Conservation (phyloP, 2,797 vertebrate genomes). For the Odontamblyopus rebecca region DNA sequence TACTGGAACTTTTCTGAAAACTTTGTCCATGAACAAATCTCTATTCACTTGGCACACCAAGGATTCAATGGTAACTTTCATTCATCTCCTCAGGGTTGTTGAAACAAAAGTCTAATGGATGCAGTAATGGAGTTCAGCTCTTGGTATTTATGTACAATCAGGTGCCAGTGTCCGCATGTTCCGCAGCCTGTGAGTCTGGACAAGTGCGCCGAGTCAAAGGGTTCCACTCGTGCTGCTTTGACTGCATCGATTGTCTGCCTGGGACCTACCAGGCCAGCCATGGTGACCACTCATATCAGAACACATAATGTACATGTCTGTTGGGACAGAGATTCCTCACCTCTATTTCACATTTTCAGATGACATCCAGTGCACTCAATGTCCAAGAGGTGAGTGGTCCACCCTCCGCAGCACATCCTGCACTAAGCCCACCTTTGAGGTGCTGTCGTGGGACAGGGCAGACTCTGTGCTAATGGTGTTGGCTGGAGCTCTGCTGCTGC, state of each 20-base stretch:
- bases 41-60: conserved; percentile 72
- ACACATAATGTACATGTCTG: not conserved
- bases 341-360: not conserved
- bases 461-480: conserved; percentile 63
- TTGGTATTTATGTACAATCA: conserved; percentile 37
- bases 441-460: conserved; percentile 75
- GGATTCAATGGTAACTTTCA: conserved; percentile 59
- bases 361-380: conserved; percentile 75
- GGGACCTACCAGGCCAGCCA: conserved; percentile 78
- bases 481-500: conserved; percentile 47
- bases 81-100: not conserved
- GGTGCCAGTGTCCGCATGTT: conserved; percentile 85
- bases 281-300: conserved; percentile 65
- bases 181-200: conserved; percentile 76
- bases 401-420: conserved; percentile 61
- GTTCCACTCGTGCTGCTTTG: conserved; percentile 90
- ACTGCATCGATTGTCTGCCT: conserved; percentile 83
- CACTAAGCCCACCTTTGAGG: conserved; percentile 65
- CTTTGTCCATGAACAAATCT: conserved; percentile 53
- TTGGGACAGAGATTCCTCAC: not conserved
- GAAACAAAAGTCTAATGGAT: not conserved
- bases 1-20: conserved; percentile 68
- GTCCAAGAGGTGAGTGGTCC: conserved; percentile 82
- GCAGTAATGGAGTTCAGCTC: not conserved
- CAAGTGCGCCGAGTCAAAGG: conserved; percentile 86